These are phyloP conservation scores for Ormyrus pomaceus DNA, from an alignment of 2,888 invertebrate genomes.

Conservation along the genomic window DNA sequence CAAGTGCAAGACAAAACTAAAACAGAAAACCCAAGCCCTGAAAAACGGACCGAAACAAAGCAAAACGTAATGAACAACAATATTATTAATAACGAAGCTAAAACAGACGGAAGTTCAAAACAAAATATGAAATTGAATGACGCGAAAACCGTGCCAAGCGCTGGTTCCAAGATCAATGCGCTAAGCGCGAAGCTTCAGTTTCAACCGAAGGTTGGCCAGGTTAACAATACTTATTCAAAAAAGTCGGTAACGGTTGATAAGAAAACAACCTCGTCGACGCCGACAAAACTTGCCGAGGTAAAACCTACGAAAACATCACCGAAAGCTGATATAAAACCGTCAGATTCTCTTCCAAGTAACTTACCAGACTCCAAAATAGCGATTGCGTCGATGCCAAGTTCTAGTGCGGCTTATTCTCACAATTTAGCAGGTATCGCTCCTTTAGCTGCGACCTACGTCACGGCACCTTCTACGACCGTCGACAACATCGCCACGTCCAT, in stretches of 20 bases:
- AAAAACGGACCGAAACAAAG: constrained; percentile 31
- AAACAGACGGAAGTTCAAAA: constrained; percentile 40
- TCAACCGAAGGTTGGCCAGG: constrained; percentile 71
- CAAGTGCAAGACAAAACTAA: constrained; percentile 38
- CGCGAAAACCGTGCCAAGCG: constrained; percentile 55
- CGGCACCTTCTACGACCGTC: constrained; percentile 28
- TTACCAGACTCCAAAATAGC: not conserved
- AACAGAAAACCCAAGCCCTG: constrained; percentile 8
- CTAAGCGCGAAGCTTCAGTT: constrained; percentile 71
- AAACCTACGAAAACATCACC: constrained; percentile 23
- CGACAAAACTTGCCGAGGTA: constrained; percentile 27
- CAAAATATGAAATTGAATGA: constrained; percentile 53
- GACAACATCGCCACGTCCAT: constrained; percentile 9
- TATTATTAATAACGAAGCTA: constrained; percentile 31
- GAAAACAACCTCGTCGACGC: constrained; percentile 15
- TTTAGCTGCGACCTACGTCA: constrained; percentile 26
- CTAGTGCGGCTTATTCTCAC: constrained; percentile 1
- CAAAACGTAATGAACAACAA: constrained; percentile 40
- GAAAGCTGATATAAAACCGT: constrained; percentile 41
- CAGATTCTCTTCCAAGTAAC: not conserved
- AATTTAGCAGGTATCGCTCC: not conserved
- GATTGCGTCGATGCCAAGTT: not conserved
- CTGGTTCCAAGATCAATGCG: constrained; percentile 72
- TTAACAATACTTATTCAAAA: constrained; percentile 70
- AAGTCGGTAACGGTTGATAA: constrained; percentile 58